Evolutionary conservation across 2,797 vertebrate species (phyloP).

Genomic region (Lepus oiostolus): DNA sequence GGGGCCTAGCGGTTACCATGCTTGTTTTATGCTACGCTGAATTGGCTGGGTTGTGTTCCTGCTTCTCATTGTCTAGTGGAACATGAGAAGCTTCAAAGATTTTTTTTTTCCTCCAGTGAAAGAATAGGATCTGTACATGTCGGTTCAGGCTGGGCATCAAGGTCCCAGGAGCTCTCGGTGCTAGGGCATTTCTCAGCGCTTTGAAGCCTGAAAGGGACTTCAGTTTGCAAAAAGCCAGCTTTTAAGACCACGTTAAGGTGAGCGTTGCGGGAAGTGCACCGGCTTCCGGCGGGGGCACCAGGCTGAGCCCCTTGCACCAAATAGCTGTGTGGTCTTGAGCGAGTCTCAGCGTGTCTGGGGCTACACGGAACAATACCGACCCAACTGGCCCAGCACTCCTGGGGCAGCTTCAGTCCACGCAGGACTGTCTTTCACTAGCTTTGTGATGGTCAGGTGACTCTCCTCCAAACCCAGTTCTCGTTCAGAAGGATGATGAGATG

Average conservation of each 20-base stretch:
- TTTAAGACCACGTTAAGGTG: slow-evolving; percentile 58
- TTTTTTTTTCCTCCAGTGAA: slow-evolving; percentile 70
- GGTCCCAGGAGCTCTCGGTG: not conserved
- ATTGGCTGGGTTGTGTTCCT: slow-evolving; percentile 65
- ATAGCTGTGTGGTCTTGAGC: slow-evolving; percentile 34
- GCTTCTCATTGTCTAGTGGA: slow-evolving; percentile 74
- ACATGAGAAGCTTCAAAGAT: slow-evolving; percentile 68
- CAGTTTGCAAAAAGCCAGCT: slow-evolving; percentile 51
- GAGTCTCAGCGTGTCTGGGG: slow-evolving; percentile 44
- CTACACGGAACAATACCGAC: not conserved
- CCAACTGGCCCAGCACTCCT: not conserved
- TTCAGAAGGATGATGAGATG: slow-evolving; percentile 18
- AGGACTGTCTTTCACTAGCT: not conserved
- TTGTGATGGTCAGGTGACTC: not conserved
- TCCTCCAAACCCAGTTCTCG: slow-evolving; percentile 11
- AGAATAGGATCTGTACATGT: slow-evolving; percentile 1
- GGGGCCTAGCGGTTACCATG: not conserved
- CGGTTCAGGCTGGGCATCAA: slow-evolving; percentile 15
- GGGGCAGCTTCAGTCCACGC: not conserved
- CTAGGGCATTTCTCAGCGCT: slow-evolving; percentile 58
- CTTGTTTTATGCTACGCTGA: slow-evolving; percentile 60
- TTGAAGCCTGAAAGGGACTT: slow-evolving; percentile 50
- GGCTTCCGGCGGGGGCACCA: not conserved
- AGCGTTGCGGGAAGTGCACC: slow-evolving; percentile 8
- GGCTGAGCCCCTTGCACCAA: not conserved